Conservation (phyloP, 2,113 vertebrate genomes). For the Dasyprocta punctata region DNA sequence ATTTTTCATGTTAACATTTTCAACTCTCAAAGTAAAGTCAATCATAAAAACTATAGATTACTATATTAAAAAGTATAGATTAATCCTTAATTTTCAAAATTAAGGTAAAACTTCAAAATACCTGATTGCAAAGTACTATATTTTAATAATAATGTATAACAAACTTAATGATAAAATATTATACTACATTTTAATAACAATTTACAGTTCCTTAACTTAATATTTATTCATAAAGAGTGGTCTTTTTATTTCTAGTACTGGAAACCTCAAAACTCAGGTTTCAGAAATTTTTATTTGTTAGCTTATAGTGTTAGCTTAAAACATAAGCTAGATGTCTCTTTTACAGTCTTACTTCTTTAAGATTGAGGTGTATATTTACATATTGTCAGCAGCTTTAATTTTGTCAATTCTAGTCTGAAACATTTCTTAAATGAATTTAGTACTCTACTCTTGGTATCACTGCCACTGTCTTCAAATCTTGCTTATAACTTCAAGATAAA, state of each 20-base stretch:
- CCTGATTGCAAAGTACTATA: background rate
- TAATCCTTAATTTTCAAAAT: background rate
- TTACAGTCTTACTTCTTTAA: background rate
- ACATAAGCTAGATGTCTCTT: background rate
- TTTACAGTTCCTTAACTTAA: background rate
- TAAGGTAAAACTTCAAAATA: background rate
- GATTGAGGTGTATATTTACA: background rate
- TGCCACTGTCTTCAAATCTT: background rate
- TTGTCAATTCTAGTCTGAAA: background rate
- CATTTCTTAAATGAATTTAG: background rate
- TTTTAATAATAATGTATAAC: background rate
- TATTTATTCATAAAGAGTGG: background rate
- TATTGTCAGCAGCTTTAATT: background rate
- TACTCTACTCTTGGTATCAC: background rate
- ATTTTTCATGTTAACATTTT: background rate
- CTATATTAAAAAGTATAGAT: background rate
- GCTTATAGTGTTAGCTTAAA: background rate
- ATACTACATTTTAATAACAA: background rate
- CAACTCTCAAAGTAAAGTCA: background rate
- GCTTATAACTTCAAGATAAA: background rate
- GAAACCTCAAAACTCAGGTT: background rate
- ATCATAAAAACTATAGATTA: background rate
- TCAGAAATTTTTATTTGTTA: background rate
- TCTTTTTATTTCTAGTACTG: background rate
- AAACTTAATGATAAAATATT: background rate